Evolutionary conservation across 2,113 vertebrate genomes (phyloP), one percentile per base, ranked within the genome.

Genomic region (Falco punctatus): DNA sequence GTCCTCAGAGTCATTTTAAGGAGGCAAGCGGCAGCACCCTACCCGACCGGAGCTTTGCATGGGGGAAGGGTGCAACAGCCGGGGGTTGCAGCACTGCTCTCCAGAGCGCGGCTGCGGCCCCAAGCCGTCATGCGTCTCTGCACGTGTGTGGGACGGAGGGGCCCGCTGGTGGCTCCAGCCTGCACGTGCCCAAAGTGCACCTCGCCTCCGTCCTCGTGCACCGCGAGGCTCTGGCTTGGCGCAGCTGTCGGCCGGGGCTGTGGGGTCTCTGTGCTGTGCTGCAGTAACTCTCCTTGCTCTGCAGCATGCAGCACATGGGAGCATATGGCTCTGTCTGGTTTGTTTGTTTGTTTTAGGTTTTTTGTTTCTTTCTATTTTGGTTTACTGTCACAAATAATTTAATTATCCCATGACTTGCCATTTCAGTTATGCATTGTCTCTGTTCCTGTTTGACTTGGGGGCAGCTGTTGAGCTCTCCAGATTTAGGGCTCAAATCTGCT

Each of bases 311-410:
- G 88, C 49, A 14, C 96, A 91, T 94, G 92, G 67, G 62, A 97
- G 91, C 97, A 97, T 96, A 97, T 97, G 97, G 97, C 96, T 97
- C 96, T 81, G 77, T 97, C 96, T 97, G 84, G 94, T 96, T 97
- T 95, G 95, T 97, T 97, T 97, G 97, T 97, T 97, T 97, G 96
- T 95, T 97, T 97, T 96, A 96, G 89, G 81, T 88, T 97, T 97
- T 96, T 97, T 96, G 90, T 96, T 97, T 96, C 97, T 96, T 97
- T 97, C 97, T 97, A 97, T 97, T 97, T 97, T 97, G 92, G 97
- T 97, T 96, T 95, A 96, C 94, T 97, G 97, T 97, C 96, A 96
- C 97, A 97, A 97, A 97, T 97, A 97, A 97, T 97, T 97, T 95
- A 95, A 97, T 97, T 97, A 97, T 97, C 94, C 93, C 87, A 70